phyloP scores from a whole-genome alignment of 2,888 invertebrate genomes.

The Agrilus mali region DNA sequence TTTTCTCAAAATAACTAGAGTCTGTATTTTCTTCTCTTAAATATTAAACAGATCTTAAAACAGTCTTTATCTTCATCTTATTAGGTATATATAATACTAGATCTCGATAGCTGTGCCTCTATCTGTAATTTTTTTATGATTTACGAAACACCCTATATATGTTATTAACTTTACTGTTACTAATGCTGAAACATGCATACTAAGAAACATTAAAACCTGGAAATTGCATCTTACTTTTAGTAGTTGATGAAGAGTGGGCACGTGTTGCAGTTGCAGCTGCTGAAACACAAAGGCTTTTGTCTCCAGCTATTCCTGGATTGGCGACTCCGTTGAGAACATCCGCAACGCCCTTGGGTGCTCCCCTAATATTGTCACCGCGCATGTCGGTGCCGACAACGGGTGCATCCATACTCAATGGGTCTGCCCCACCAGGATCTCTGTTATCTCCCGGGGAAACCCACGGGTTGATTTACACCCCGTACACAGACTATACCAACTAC shows the following conservation, averaged over 20 bases:
- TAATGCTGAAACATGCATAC: background rate
- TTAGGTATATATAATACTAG: too few relatives aligned
- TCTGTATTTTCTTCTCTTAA: too few relatives aligned
- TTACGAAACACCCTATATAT: too few relatives aligned
- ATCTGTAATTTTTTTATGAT: too few relatives aligned
- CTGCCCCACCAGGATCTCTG: slow-evolving; percentile 50
- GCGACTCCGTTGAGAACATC: slow-evolving; percentile 48
- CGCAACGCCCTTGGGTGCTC: slow-evolving; percentile 77
- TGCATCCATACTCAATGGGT: slow-evolving; percentile 50
- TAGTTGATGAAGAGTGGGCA: slow-evolving; percentile 75
- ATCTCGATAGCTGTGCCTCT: too few relatives aligned
- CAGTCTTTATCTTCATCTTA: too few relatives aligned
- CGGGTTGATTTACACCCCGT: slow-evolving; percentile 78
- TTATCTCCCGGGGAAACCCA: slow-evolving; percentile 62
- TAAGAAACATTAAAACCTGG: background rate
- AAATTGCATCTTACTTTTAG: slow-evolving; percentile 31
- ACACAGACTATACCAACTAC: slow-evolving; percentile 83
- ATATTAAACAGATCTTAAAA: too few relatives aligned
- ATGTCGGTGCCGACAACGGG: slow-evolving; percentile 74
- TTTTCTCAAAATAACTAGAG: too few relatives aligned
- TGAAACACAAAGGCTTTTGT: slow-evolving; percentile 64
- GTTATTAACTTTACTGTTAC: too few relatives aligned
- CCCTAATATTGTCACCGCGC: slow-evolving; percentile 82
- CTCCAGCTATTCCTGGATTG: slow-evolving; percentile 50
- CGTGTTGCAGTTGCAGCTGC: slow-evolving; percentile 68